Base-by-base conservation (phyloP, 2,888 invertebrate genomes). In the Cephonodes hylas region DNA sequence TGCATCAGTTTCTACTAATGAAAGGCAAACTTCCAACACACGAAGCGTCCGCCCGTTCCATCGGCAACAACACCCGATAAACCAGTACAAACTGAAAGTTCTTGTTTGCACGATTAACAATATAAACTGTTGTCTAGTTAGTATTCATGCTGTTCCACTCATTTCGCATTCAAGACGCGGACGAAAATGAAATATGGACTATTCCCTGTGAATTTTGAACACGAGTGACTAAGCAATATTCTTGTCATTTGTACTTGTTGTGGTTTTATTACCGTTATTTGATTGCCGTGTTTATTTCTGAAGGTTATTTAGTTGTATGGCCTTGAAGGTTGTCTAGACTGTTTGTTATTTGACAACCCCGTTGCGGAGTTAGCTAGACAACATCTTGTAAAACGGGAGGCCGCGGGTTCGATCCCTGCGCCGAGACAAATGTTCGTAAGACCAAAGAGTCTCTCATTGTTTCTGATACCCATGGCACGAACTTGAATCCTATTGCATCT, bases 141-240 rank as follows among this genome's bases (percentile, higher is more conserved):
- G 89, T 91, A 91, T 91, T 91, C 91, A 91, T 88, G 81, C 84
- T 81, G 74, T 76, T 80, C 71, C 70, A 73, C 87, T 91, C 89
- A 89, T 91, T 91, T 76, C 82, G 85, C 87, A 91, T 91, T 91
- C 91, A 76, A 79, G 77, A 70, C 72, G 83, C 85, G 88, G 73
- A 79, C 74, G 82, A 82, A 90, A 89, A 91, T 91, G 91, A 91
- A 91, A 91, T 91, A 91, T 91, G 91, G 89, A 86, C 83, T 85
- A 84, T 89, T 88, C 88, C 80, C 81, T 77, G 78, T 84, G 86
- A 87, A 89, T 88, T 89, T 85, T 85, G 87, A 87, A 79, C 79
- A 80, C 84, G 81, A 86, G 82, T 86, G 82, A 84, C 85, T 84
- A 73, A 74, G 79, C 77, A 81, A 82, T 83, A 81, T 80, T 75